Evolutionary conservation across 2,113 vertebrate genomes (phyloP).

Genomic region (Speoplatyrhinus poulsoni): DNA sequence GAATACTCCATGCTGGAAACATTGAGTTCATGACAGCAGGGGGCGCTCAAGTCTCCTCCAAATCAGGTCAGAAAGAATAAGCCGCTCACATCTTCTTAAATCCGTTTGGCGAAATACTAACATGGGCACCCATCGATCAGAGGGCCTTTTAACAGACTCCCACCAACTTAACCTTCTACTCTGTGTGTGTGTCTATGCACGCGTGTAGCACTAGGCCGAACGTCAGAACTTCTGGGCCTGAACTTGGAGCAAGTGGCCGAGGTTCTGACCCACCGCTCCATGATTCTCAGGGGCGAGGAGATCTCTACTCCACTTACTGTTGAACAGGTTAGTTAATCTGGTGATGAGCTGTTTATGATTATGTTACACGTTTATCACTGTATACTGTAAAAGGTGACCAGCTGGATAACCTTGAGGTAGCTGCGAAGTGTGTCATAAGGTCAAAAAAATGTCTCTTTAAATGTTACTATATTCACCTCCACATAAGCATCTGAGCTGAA

Average conservation of each 20-base stretch:
- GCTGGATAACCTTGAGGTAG: background rate
- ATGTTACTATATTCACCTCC: too few species aligned
- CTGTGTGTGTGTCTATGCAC: background rate
- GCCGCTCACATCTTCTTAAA: background rate
- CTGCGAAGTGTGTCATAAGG: too few species aligned
- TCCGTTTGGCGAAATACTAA: too few species aligned
- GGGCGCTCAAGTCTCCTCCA: constrained; percentile 92
- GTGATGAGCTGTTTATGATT: background rate
- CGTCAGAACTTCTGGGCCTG: constrained; percentile 90
- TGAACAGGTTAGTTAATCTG: constrained; percentile 82
- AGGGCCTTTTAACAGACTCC: too few species aligned
- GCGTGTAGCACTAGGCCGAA: constrained; percentile 82
- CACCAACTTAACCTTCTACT: too few species aligned
- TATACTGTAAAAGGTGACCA: background rate
- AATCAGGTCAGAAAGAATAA: constrained; percentile 80
- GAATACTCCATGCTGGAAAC: constrained; percentile 90
- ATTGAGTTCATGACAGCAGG: constrained; percentile 95
- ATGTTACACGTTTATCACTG: background rate
- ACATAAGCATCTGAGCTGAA: background rate
- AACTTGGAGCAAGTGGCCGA: constrained; percentile 88
- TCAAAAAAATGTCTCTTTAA: too few species aligned
- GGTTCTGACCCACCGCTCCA: constrained; percentile 91
- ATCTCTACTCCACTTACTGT: constrained; percentile 94
- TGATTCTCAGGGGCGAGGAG: constrained; percentile 98
- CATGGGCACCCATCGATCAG: too few species aligned